phyloP scores from a whole-genome alignment of 2,797 vertebrate species.

The Graptemys geographica region DNA sequence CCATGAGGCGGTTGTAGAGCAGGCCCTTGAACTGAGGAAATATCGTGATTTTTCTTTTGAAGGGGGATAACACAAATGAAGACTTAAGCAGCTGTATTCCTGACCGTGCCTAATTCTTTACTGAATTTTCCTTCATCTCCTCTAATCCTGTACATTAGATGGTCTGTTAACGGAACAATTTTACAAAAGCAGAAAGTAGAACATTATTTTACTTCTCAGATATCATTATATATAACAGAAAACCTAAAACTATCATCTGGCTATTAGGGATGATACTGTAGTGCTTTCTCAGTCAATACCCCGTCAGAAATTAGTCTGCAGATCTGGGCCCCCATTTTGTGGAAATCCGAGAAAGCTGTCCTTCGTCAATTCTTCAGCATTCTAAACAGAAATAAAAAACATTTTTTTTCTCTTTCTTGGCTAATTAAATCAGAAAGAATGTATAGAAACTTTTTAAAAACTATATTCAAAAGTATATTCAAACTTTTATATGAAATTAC shows the following conservation, averaged over 20 bases:
- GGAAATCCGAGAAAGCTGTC: background rate
- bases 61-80: background rate
- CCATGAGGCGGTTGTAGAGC: background rate
- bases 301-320: background rate
- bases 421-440: background rate
- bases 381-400: background rate
- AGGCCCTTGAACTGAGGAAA: background rate
- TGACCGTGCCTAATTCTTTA: background rate
- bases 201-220: background rate
- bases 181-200: background rate
- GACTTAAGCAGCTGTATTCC: background rate
- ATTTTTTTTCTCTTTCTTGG: background rate
- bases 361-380: conserved; percentile 21
- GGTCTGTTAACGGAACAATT: background rate
- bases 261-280: background rate
- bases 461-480: fast-evolving
- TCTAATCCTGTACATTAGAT: background rate
- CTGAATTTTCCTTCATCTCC: background rate
- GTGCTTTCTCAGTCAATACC: background rate
- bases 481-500: background rate
- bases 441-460: background rate
- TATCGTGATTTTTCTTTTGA: background rate
- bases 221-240: background rate
- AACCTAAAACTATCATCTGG: background rate
- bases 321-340: background rate